Percentiles rank a stretch among this genome's conserved stretches.
These are phyloP conservation scores for Spodoptera exigua DNA, from an alignment of 2,888 invertebrate genomes.

Conservation along the genomic window DNA sequence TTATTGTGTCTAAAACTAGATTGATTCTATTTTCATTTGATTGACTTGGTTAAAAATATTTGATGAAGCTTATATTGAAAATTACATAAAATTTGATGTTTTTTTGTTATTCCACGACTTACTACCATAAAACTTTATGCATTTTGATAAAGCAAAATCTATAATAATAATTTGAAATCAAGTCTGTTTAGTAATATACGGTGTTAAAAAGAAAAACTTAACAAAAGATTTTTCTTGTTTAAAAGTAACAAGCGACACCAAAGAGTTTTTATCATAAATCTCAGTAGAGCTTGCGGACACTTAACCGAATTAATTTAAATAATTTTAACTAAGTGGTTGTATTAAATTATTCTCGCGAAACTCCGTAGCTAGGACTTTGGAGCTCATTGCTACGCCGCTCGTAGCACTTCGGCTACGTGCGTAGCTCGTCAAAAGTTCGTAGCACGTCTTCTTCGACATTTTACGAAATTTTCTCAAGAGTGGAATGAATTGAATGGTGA, in stretches of 20 bases:
- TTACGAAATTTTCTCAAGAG: slow-evolving; percentile 17
- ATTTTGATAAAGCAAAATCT: too few relatives aligned
- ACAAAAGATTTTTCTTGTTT: slow-evolving; percentile 27
- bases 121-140: too few relatives aligned
- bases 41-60: too few relatives aligned
- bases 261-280: slow-evolving; percentile 43
- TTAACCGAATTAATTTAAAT: slow-evolving; percentile 55
- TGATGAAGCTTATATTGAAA: too few relatives aligned
- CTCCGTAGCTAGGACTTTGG: slow-evolving; percentile 22
- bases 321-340: slow-evolving; percentile 48
- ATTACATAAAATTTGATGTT: too few relatives aligned
- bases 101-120: too few relatives aligned
- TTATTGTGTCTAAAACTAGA: too few relatives aligned
- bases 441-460: slow-evolving; percentile 49
- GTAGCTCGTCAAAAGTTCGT: slow-evolving; percentile 62
- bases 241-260: slow-evolving; percentile 38
- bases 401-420: slow-evolving; percentile 67
- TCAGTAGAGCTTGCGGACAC: slow-evolving; percentile 37
- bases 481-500: slow-evolving; percentile 28
- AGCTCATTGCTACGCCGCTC: slow-evolving; percentile 56
- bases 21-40: too few relatives aligned
- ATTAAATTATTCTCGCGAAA: slow-evolving; percentile 37
- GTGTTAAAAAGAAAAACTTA: slow-evolving; percentile 10
- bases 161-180: too few relatives aligned
- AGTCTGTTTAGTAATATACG: too few relatives aligned